Evolutionary conservation across 2,888 invertebrate genomes (phyloP).

Genomic region (Adelognathus sp.): DNA sequence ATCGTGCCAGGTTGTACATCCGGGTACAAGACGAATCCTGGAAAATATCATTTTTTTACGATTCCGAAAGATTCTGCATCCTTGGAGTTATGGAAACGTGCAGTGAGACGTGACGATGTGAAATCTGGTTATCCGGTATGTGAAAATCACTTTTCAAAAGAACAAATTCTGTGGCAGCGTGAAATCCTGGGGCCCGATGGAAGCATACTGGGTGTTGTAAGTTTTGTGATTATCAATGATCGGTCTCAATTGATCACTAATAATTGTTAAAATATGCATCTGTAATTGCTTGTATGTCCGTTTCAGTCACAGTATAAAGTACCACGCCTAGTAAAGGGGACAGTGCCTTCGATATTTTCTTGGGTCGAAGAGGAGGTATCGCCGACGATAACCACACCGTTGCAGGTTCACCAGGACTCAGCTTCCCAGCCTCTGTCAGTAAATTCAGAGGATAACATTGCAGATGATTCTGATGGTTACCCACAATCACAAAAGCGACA

Average conservation of each 20-base stretch:
- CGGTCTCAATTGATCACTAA: neutral
- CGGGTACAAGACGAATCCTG: conserved; percentile 15
- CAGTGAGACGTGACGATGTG: conserved; percentile 14
- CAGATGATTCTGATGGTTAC: neutral
- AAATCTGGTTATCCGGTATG: conserved; percentile 36
- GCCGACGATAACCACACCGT: neutral
- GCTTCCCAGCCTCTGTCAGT: neutral
- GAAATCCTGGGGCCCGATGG: conserved; percentile 29
- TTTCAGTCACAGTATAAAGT: conserved; percentile 34
- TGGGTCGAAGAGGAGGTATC: neutral
- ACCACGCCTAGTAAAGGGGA: neutral
- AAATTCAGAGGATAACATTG: neutral
- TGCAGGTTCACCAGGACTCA: neutral
- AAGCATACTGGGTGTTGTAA: conserved; percentile 28
- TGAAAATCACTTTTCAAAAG: conserved; percentile 40
- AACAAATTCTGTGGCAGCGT: conserved; percentile 35
- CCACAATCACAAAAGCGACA: conserved; percentile 7
- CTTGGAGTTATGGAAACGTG: conserved; percentile 34
- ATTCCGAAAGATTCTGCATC: conserved; percentile 32
- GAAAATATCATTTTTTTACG: conserved; percentile 34
- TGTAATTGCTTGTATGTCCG: neutral
- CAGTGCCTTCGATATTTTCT: conserved; percentile 26
- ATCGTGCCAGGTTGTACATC: conserved; percentile 20
- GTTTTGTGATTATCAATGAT: neutral
- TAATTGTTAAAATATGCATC: neutral